Evolutionary conservation across 1,140 invertebrate species (phyloP), one percentile per base, ranked within the genome.

Genomic region (Proctacanthus coquilletti): DNA sequence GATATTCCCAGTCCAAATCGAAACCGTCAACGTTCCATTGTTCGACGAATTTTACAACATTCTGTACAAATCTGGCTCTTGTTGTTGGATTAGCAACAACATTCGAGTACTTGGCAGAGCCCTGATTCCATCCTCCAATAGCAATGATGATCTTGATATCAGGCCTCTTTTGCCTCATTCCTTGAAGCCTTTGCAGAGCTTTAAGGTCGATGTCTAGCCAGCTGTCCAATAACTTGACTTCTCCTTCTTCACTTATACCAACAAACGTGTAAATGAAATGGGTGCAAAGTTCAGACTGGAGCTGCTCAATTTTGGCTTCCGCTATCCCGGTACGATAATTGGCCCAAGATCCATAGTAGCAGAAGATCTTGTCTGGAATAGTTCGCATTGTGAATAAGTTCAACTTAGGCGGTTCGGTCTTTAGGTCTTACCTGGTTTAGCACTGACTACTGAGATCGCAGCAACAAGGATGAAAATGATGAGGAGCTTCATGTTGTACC

Each of bases 61-160:
- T 64, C 2, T 65, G 41, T 3, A 63, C 59, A 21, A 77, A 71
- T 33, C 35, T 60, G 0, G 49, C 41, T n/a, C 74, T 63, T 9
- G 40, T 42, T 8, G 21, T 45, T 15, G 58, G 41, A 34, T 61
- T 56, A 1, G 44, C 47, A 0, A 62, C 69, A 25, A 52, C 46
- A 4, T 53, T 14, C 0, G 77, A 80, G 49, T 73, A 82, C 40
- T 71, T 75, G 2, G 25, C 25, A 0, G 73, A 75, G 10, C 70
- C 72, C 50, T 77, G 73, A 42, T 74, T 77, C 77, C 77, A 83
- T 2, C 82, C 81, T 10, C 82, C 83, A 37, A 85, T 73, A 0
- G 77, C 75, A 0, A 83, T 47, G n/a, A 84, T 32, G 0, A 69
- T 62, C 50, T 84, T 85, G 0, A 75, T 38, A 0, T 62, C 54